These are phyloP conservation scores for Hydra vulgaris DNA, from an alignment of 30 jellyfish, hydroid and myxozoan genomes.

Conservation along the genomic window DNA sequence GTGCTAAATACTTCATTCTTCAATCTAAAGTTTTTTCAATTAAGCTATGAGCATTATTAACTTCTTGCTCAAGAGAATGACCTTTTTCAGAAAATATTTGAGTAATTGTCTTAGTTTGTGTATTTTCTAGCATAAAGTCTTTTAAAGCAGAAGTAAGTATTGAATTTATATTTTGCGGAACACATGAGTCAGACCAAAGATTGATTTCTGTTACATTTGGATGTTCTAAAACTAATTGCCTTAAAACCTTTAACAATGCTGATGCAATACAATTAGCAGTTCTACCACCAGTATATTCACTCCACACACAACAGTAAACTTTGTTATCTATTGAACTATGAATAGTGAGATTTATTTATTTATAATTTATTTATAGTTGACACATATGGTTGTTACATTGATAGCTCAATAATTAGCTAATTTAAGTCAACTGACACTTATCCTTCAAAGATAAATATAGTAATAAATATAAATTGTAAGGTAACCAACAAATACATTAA, in stretches of 20 bases:
- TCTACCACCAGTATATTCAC: neutral
- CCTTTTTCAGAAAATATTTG: neutral
- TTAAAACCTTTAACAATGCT: neutral
- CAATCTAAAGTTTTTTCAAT: too few relatives aligned
- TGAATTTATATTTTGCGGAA: neutral
- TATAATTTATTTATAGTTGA: too few relatives aligned
- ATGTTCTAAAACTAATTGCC: neutral
- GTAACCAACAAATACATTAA: too few relatives aligned
- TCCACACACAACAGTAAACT: neutral
- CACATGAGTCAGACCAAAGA: neutral
- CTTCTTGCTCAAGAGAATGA: neutral
- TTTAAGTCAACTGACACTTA: too few relatives aligned
- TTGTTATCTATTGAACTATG: neutral
- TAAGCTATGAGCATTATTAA: too few relatives aligned
- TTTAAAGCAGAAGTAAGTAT: neutral
- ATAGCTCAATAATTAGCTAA: too few relatives aligned
- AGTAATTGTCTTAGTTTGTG: neutral
- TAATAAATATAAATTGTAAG: too few relatives aligned
- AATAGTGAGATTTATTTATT: neutral
- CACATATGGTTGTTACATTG: too few relatives aligned
- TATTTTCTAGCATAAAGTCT: neutral
- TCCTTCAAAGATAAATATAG: too few relatives aligned
- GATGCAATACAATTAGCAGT: neutral
- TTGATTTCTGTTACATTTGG: neutral
- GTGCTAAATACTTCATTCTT: too few relatives aligned